Base-by-base conservation (phyloP, 2,797 vertebrate genomes). In the Enteromius fasciolatus region DNA sequence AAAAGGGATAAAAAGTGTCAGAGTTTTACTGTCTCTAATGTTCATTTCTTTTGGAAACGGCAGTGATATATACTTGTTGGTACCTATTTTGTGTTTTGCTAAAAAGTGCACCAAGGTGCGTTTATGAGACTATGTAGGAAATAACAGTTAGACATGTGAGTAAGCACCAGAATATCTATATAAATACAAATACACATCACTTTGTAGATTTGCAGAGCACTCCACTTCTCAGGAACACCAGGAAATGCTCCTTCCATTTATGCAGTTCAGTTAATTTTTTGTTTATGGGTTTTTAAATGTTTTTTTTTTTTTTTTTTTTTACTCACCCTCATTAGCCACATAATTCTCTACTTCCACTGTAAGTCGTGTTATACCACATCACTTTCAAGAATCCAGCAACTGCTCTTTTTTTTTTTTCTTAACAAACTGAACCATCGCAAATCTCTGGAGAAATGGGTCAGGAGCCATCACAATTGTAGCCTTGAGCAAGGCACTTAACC, bases 161-260 rank as follows among this genome's bases (percentile, higher is more conserved):
- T 23, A 36, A 23, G 36, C 31, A 57, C 36, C 12, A 54, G n/a
- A 15, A 54, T 20, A 72, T 50, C 25, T 31, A 72, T 20, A 12
- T 11, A 20, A 50, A 72, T 72, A 31, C 69, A 17, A 50, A 52
- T 72, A 50, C 69, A 72, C 25, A 72, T 74, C 48, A 74, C 50
- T 39, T 74, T 23, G 72, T 31, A 5, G 57, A 15, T 23, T 20
- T 75, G 20, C 20, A 57, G 72, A 39, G 31, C 20, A 14, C 20
- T 31, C 46, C 20, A 48, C 18, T 3, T 33, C 25, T 64, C 18
- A 33, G 11, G 41, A 64, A 28, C 10, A 5, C 3, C 41, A 46
- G 23, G 18, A 44, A 77, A 31, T 31, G 3, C 11, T 77, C 25
- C 18, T 11, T 64, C 18, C 11, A 31, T 77, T 31, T 5, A 46